phyloP scores from a whole-genome alignment of 2,113 vertebrate species.

The Clinocottus analis region DNA sequence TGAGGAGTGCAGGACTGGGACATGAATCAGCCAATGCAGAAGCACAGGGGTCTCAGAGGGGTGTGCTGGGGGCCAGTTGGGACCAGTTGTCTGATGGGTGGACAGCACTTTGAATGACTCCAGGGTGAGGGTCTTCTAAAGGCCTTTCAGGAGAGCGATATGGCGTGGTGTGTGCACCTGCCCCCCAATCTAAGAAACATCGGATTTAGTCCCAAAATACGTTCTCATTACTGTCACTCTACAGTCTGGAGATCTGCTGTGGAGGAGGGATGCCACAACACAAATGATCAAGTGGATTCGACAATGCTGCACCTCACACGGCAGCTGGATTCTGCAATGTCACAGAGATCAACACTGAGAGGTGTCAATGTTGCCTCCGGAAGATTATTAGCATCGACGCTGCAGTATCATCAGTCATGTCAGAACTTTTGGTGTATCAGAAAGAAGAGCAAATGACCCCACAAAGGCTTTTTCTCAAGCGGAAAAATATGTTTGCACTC shows the following conservation, averaged over 20 bases:
- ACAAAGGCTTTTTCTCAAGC: too few species aligned
- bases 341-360: neutral
- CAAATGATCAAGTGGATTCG: neutral
- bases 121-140: conserved; percentile 38
- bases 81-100: conserved; percentile 57
- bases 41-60: conserved; percentile 65
- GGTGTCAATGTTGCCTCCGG: too few species aligned
- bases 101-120: conserved; percentile 56
- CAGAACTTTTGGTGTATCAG: too few species aligned
- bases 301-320: neutral
- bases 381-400: too few species aligned
- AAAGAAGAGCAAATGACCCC: too few species aligned
- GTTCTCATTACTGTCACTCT: neutral
- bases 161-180: conserved; percentile 51
- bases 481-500: too few species aligned
- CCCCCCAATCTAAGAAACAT: conserved; percentile 23
- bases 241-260: conserved; percentile 2
- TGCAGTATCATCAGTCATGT: too few species aligned
- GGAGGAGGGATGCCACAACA: neutral
- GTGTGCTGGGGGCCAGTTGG: conserved; percentile 49
- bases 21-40: conserved; percentile 58
- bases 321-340: neutral
- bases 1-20: conserved; percentile 70
- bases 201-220: conserved; percentile 6
- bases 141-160: conserved; percentile 47